Base-by-base conservation (phyloP, 2,797 vertebrate genomes). In the Sylvilagus floridanus region DNA sequence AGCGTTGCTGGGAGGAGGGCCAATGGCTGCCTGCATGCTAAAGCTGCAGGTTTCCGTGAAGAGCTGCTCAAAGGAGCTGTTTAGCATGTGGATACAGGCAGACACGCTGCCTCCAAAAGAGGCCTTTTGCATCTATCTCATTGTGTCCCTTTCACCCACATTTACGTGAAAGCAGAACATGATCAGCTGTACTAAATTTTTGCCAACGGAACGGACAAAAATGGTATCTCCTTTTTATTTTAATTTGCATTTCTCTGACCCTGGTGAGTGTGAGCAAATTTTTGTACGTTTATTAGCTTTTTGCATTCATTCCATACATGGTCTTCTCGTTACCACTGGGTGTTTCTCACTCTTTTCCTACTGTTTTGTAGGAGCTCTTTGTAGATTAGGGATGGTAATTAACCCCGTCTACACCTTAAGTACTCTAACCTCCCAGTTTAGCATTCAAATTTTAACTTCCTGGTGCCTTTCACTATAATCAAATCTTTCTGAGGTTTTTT, bases 181-280 rank as follows among this genome's bases (percentile, higher is more conserved):
- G 26, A 83, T 88, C n/a, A 62, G 17, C 26, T 52, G 17, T 73
- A 62, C 76, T 75, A 82, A 32, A 57, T 13, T 50, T 47, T 71
- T 35, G n/a, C 21, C n/a, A 77, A 28, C 42, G 26, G 69, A 37
- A 47, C 52, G 63, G 86, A 63, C 42, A 71, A 84, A 47, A 73
- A 69, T 54, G 68, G 9, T 60, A 88, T 68, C 13, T 83, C 37
- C 8, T 78, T 62, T 71, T 78, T 50, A 9, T 79, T 62, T 79
- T 63, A 35, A 86, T 86, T n/a, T 79, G 83, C 52, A 92, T 79
- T 92, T 72, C n/a, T 54, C 75, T 79, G 54, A 79, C 54, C 17
- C 75, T 72, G 62, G 32, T 35, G 35, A 35, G 35, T 42, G 21
- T 54, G 65, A 37, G 14, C 66, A 68, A 77, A 63, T 85, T 85